Base-by-base conservation (phyloP, 2,888 invertebrate species). In the Polietes domitor region DNA sequence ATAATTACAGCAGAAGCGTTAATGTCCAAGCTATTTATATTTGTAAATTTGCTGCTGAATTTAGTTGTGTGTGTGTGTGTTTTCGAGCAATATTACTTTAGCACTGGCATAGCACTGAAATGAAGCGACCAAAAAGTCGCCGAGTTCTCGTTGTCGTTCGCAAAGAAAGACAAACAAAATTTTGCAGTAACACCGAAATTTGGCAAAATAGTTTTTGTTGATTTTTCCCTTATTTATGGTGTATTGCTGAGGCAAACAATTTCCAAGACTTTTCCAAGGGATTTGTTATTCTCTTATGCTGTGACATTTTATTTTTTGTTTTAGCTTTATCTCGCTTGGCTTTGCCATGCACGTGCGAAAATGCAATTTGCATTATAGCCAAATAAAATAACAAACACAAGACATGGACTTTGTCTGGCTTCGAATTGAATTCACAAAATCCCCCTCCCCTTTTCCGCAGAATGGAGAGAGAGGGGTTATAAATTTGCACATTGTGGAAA, bases 301-400 rank as follows among this genome's bases (percentile, higher is more conserved):
- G 15, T 71, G 71, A 28, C 55, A 41, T 58, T 61, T 17, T 55
- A 19, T 6, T 24, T 63, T 24, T 63, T 65, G 32, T 81, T 61
- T 73, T 73, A 77, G 53, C 77, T 55, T 55, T 65, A 53, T 55
- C 58, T 77, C 77, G 21, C 73, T 58, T 82, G 41, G 76, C 50
- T 76, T 72, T 58, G 61, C 26, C 32, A 81, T 85, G 85, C 83
- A 86, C 86, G 85, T 86, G 85, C 83, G 71, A 81, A 79, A 86
- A 85, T 84, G 84, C 80, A 86, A 86, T 85, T 85, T 85, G 68
- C 75, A 76, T 78, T 80, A 58, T 65, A 65, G 55, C 24, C 43
- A 75, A 73, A 72, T 50, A 43, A 65, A 65, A 72, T 53, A 37
- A 65, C 37, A 43, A 75, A 77, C 21, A 81, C 21, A 81, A 7